Base-by-base conservation (phyloP, 1,140 invertebrate genomes). In the Drosophila chauvacae region DNA sequence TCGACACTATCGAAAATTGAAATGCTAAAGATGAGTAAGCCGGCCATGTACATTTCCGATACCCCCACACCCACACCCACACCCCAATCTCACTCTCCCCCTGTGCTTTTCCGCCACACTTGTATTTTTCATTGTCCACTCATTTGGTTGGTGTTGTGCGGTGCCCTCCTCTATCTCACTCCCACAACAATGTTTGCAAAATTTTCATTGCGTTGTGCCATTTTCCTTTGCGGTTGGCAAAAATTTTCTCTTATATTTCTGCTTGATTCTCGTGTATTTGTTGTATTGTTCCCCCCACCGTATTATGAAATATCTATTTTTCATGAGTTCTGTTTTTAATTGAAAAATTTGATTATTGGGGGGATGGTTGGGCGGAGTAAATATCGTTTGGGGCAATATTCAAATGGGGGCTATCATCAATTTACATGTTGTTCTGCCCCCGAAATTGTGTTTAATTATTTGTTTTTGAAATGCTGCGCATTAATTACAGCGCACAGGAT, bases 1-100 rank as follows among this genome's bases (percentile, higher is more conserved):
- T 45, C 65, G 61, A 70, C 62, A 64, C 81, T 77, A 82, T 68
- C 77, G 59, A 72, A 83, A 79, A 72, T 82, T 69, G 75, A 76
- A 82, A 86, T 85, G 53, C 64, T 63, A 81, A 81, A 85, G 80
- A 86, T 86, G 83, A 87, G 84, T 77, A 64, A 48, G 61, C 56
- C 56, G 16, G 33, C 45, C 7, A 13, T 16, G 37, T 57, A 53
- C 18, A 48, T 50, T 51, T 9, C 47, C 9, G 10, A 13, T 26
- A 51, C 39, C 14, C 0, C 23, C 41, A n/a, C n/a, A 39, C 23
- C 23, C 41, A n/a, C n/a, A 39, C 23, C 7, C 50, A 37, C 51
- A 33, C 18, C 10, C n/a, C 6, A 14, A 4, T 13, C 30, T 6
- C 18, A 18, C 33, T 16, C 28, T 10, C 18, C 50, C 18, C 1